Base-by-base conservation (phyloP, 1,140 invertebrate species). In the Atta cephalotes region DNA sequence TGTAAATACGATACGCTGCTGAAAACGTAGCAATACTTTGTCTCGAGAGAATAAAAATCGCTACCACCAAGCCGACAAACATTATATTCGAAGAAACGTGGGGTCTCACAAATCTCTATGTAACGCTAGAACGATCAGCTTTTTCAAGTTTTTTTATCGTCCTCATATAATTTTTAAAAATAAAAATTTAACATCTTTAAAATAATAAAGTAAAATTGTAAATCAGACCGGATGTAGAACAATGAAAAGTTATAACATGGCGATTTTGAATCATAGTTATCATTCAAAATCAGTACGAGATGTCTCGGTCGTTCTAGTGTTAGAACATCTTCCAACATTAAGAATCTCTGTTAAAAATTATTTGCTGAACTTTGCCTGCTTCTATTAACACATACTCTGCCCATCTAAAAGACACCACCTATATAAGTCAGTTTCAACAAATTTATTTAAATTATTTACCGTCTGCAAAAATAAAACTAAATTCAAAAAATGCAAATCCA, bases 1-100 rank as follows among this genome's bases (percentile, higher is more conserved):
- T 77, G 9, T 87, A 90, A 85, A 90, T 80, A 68, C 65, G 49
- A 78, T 78, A n/a, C 56, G 39, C 70, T 39, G 14, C 45, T 53
- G 49, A 14, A 74, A 62, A 74, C 18, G 14, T 14, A 62, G 14
- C 56, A 49, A 49, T 45, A 45, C 16, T 56, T 45, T 9, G 14
- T 53, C 21, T 72, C 35, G 25, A 49, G 21, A 60, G 16, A 72
- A 62, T 49, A 16, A 10, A 25, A 72, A 82, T 31, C 28, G 18
- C 25, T 66, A 49, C 4, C 14, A 16, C 16, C 25, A 31, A 68
- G 10, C 25, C 18, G 2, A 65, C 18, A 18, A 31, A 66, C 12
- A 10, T 25, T 79, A 58, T n/a, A 58, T 58, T 58, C 56, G 49
- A 35, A 70, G 5, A 70, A 77, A 77, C 53, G 72, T 5, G 53